Conservation (phyloP, 2,888 invertebrate genomes). For the Stictocephala bisonia region DNA sequence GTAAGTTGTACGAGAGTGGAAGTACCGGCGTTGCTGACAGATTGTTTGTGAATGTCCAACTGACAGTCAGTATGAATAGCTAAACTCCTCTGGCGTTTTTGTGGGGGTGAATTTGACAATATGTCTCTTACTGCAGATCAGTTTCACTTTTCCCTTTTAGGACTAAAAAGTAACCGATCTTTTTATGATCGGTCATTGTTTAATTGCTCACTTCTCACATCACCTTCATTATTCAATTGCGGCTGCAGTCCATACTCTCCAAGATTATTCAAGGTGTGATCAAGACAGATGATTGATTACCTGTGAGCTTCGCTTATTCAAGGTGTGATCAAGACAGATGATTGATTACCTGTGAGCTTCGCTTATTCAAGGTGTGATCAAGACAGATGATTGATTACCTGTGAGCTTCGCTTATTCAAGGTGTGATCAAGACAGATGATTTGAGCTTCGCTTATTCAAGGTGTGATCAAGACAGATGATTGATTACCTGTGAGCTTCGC, state of each 20-base stretch:
- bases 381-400: no score
- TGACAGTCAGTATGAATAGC: neutral
- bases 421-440: no score
- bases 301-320: no score
- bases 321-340: no score
- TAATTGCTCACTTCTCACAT: neutral
- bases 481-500: no score
- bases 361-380: no score
- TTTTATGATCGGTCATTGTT: neutral
- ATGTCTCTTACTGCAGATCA: neutral
- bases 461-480: no score
- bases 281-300: no score
- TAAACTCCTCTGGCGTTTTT: neutral
- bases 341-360: no score
- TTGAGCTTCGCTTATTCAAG: no score
- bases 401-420: no score
- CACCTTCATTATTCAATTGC: neutral
- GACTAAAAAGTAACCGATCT: neutral
- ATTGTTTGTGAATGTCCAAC: neutral
- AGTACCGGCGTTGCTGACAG: neutral
- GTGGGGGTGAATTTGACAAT: neutral
- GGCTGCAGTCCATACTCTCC: neutral
- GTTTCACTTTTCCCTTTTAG: neutral
- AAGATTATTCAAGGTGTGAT: no score
- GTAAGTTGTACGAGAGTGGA: constrained; percentile 6